Percentiles rank a stretch among this genome's conserved stretches.
Conservation (phyloP, 2,888 invertebrate species). For the Thereva nobilitata region DNA sequence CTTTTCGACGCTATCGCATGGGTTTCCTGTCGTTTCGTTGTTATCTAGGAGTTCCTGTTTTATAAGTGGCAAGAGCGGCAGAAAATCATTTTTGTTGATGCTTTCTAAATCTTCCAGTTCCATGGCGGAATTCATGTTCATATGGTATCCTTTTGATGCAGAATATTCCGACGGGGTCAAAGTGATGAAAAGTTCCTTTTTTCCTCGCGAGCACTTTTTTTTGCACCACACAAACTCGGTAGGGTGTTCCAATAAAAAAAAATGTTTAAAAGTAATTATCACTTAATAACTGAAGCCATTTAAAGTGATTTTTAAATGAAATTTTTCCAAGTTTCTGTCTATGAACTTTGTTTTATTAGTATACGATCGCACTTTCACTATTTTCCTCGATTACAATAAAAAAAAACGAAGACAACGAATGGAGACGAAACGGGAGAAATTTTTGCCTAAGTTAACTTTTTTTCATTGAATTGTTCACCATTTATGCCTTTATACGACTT, state of each 20-base stretch:
- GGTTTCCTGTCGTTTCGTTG: conserved; percentile 50
- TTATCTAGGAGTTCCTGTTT: conserved; percentile 52
- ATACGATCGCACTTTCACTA: conserved; percentile 32
- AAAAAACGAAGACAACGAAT: conserved; percentile 9
- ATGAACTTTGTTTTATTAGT: conserved; percentile 1
- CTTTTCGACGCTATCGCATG: conserved; percentile 58
- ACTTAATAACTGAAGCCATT: conserved; percentile 26
- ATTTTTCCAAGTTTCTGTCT: not conserved
- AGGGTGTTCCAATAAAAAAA: not conserved
- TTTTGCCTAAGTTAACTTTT: conserved; percentile 2
- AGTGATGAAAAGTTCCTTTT: no score
- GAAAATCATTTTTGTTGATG: conserved; percentile 55
- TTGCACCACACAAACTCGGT: not conserved
- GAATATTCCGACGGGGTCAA: not conserved
- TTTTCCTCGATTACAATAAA: conserved; percentile 5
- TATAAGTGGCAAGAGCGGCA: conserved; percentile 55
- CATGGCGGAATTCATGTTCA: conserved; percentile 47
- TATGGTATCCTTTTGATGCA: not conserved
- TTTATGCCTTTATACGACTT: not conserved
- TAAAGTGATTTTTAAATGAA: conserved; percentile 2
- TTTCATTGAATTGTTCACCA: not conserved
- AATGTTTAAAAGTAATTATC: not conserved
- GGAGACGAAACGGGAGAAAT: conserved; percentile 2
- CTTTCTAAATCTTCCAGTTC: conserved; percentile 56
- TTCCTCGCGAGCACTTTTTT: not conserved